These are phyloP conservation scores for Sisor rabdophorus DNA, from an alignment of 2,113 vertebrate genomes.

Conservation along the genomic window DNA sequence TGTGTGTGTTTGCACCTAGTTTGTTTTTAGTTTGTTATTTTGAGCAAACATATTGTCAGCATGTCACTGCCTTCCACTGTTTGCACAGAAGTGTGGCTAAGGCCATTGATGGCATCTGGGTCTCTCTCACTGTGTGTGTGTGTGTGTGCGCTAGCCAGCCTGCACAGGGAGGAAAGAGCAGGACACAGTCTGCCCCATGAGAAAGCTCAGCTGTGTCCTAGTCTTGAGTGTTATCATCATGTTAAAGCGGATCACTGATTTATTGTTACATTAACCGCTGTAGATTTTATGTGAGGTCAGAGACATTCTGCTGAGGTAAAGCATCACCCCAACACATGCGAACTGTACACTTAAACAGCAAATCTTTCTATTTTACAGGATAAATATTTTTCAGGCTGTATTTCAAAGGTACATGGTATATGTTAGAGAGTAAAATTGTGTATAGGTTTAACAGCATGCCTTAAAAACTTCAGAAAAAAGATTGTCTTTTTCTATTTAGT, in stretches of 20 bases:
- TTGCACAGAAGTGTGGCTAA: slow-evolving; percentile 5
- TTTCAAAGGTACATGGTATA: not conserved
- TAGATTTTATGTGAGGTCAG: slow-evolving; percentile 27
- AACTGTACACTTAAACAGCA: not conserved
- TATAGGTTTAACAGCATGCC: not conserved
- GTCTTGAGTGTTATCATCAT: slow-evolving; percentile 40
- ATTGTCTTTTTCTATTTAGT: not conserved
- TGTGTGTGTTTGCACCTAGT: slow-evolving; percentile 23
- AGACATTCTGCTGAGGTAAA: not conserved
- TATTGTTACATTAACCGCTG: slow-evolving; percentile 45
- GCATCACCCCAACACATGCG: not conserved
- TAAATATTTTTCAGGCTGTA: not conserved
- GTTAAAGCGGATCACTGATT: slow-evolving; percentile 46
- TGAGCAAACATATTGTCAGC: slow-evolving; percentile 21
- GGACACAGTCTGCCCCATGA: slow-evolving; percentile 26
- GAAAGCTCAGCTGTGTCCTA: slow-evolving; percentile 47
- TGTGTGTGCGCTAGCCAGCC: not conserved
- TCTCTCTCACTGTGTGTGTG: slow-evolving; percentile 6
- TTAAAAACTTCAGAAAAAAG: not conserved
- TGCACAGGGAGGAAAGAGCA: not conserved
- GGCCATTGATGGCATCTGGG: slow-evolving; percentile 8
- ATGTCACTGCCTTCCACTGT: not conserved
- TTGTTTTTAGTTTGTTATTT: slow-evolving; percentile 10
- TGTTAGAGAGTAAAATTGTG: not conserved
- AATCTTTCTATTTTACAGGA: not conserved